phyloP scores from a whole-genome alignment of 1,140 invertebrate genomes.

The Aphis gossypii region DNA sequence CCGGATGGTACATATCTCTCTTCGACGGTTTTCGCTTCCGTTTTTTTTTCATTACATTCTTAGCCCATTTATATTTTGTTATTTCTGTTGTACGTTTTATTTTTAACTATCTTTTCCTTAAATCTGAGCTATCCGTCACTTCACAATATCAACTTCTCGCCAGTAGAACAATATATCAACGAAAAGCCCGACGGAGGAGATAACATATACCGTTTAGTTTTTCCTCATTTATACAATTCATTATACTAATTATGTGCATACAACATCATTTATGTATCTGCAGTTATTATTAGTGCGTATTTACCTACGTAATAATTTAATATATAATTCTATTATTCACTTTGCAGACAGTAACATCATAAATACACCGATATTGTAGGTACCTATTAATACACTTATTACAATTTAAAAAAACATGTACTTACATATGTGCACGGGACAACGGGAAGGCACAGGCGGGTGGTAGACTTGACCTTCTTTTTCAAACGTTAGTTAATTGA shows the following conservation, averaged over 20 bases:
- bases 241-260: too few relatives aligned
- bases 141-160: not conserved
- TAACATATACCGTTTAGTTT: too few relatives aligned
- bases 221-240: too few relatives aligned
- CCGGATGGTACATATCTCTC: not conserved
- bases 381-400: not conserved
- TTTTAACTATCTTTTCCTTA: not conserved
- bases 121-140: not conserved
- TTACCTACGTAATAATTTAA: not conserved
- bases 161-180: not conserved
- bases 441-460: not conserved
- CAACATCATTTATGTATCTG: too few relatives aligned
- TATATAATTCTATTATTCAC: not conserved
- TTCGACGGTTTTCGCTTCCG: not conserved
- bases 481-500: not conserved
- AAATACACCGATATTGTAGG: not conserved
- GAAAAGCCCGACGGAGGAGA: too few relatives aligned
- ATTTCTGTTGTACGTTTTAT: not conserved
- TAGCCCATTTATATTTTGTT: slow-evolving; percentile 6
- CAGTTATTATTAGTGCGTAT: too few relatives aligned
- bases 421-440: not conserved
- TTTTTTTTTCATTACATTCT: not conserved
- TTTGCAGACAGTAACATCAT: not conserved
- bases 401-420: not conserved
- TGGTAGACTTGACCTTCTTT: not conserved